Evolutionary conservation across 2,888 invertebrate species (phyloP), one percentile per base, ranked within the genome.

Genomic region (Malthinus flaveolus): DNA sequence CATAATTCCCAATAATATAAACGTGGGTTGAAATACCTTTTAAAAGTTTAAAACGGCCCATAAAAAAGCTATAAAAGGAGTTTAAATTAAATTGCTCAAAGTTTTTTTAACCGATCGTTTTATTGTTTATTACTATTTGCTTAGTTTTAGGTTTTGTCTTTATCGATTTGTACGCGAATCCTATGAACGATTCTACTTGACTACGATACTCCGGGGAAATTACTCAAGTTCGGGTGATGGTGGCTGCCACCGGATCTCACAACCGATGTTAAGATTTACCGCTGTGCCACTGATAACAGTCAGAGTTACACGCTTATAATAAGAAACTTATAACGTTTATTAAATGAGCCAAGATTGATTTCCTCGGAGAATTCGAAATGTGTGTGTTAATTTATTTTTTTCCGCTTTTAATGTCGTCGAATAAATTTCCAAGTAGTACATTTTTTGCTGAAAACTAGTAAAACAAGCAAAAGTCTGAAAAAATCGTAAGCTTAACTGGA

Each of bases 161-260:
- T 68, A 69, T 71, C 68, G 70, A 71, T 70, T 69, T 62, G 64
- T 56, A 61, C 60, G 52, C 49, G 64, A 67, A 66, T 66, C 66
- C 60, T 63, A 69, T 69, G 70, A 71, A 66, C 71, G 68, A 71
- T 72, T 68, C 67, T 65, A 67, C 68, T 68, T 68, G 70, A 69
- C 69, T 71, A 73, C 69, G 69, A 71, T 70, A 72, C 73, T 73
- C 73, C 65, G 65, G 73, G 73, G 73, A 74, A 73, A 73, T 74
- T 73, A 68, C 66, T 53, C 54, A 64, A 67, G 68, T 67, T 68
- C 66, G 67, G 69, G 64, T 66, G 63, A 67, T 60, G 60, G 62
- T 60, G 55, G 66, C 67, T 62, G 66, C 67, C 65, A 67, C 67
- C 68, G 67, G 62, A 67, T 66, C 65, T 66, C 57, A 55, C 64